Base-by-base conservation (phyloP, 2,797 vertebrate genomes). In the Ara ararauna region DNA sequence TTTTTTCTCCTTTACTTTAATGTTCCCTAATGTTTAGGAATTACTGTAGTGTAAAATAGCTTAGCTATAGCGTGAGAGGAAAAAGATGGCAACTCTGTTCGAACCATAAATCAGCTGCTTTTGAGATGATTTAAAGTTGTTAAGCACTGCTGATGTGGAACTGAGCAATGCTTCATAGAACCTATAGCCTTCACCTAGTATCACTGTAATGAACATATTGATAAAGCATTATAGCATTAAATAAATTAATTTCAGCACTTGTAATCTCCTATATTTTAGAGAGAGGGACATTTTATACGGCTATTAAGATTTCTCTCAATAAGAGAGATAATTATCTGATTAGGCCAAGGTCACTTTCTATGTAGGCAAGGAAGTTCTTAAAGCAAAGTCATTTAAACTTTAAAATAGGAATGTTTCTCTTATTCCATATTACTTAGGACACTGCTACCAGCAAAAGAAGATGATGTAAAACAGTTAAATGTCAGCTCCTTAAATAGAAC, bases 301-400 rank as follows among this genome's bases (percentile, higher is more conserved):
- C 90, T 89, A 92, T 97, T 96, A 97, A 82, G 85, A 85, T 80
- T 92, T 92, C 84, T 95, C 71, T 71, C 92, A 68, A 11, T 54
- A 89, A 90, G 84, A 74, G 60, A 86, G 92, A 85, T 88, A 96
- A 97, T 97, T 94, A 94, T 75, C 61, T 94, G 94, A 89, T 94
- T 91, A 92, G 95, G 86, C 91, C 95, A 97, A 97, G 96, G 97
- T 97, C 97, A 91, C 93, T 93, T 94, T 93, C 72, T 70, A 19
- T 72, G 83, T 94, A 79, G 62, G 67, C 64, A 53, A 64, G 82
- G 50, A 48, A 95, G 89, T 97, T 96, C 92, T 89, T 68, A 42
- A 70, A 83, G 94, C 87, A 94, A 97, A 97, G 95, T 96, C 87
- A 80, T 66, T 84, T 83, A 19, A 93, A 94, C 94, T 94, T 91